A percentile compares a stretch with the other conserved stretches of the same genome.
Conservation (phyloP, 92 coral and sea anemone genomes). For the Heliopora coerulea region DNA sequence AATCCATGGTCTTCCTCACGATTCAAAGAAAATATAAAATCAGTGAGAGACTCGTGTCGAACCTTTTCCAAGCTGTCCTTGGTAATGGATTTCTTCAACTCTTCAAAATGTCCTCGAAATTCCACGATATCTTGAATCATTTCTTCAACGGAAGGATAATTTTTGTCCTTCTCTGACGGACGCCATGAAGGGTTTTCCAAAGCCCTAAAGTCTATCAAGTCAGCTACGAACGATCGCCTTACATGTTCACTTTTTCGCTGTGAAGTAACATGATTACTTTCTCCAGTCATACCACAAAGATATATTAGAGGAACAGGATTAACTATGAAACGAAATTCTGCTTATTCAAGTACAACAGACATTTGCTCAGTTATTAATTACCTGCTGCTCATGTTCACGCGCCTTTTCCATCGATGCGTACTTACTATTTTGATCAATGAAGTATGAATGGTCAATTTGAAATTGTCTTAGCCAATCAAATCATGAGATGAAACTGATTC, state of each 20-base stretch:
- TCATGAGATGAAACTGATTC: too few relatives aligned
- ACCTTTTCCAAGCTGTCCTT: slow-evolving; percentile 29
- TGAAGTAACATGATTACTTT: background rate
- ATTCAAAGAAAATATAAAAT: slow-evolving; percentile 63
- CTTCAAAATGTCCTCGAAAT: slow-evolving; percentile 45
- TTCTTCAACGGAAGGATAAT: background rate
- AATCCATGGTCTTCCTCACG: slow-evolving; percentile 76
- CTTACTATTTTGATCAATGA: too few relatives aligned
- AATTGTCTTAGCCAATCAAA: too few relatives aligned
- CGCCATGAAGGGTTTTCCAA: slow-evolving; percentile 75
- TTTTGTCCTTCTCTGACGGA: background rate
- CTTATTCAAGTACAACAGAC: too few relatives aligned
- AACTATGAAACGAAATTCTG: too few relatives aligned
- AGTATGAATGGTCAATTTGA: too few relatives aligned
- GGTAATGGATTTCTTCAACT: background rate
- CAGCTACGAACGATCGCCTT: background rate
- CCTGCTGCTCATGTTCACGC: too few relatives aligned
- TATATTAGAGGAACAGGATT: too few relatives aligned
- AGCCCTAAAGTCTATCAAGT: slow-evolving; percentile 62
- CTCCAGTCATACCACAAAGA: background rate
- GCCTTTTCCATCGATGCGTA: too few relatives aligned
- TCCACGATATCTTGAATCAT: slow-evolving; percentile 45
- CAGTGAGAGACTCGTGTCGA: slow-evolving; percentile 23
- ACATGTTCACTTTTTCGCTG: background rate
- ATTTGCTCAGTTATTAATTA: too few relatives aligned